Conservation (phyloP, 2,888 invertebrate genomes). For the Euzophera pinguis region DNA sequence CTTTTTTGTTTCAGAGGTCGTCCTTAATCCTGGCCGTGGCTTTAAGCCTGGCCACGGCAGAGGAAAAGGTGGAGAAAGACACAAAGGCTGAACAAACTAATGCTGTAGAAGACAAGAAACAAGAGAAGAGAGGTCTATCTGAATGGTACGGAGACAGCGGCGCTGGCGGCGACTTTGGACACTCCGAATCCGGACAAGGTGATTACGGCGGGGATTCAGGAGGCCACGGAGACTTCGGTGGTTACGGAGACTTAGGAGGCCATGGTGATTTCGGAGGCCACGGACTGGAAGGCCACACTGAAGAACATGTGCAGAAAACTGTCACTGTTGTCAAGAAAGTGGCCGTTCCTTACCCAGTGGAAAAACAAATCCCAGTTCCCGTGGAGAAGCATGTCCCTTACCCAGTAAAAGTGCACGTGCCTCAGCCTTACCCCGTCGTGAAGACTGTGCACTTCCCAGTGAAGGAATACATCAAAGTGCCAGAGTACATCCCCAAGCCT, state of each 20-base stretch:
- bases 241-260: slow-evolving; percentile 30
- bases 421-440: slow-evolving; percentile 85
- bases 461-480: slow-evolving; percentile 83
- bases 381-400: slow-evolving; percentile 84
- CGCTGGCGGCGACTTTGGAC: slow-evolving; percentile 38
- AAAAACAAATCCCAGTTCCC: slow-evolving; percentile 83
- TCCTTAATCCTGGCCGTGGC: slow-evolving; percentile 76
- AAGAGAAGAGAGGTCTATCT: slow-evolving; percentile 78
- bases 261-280: slow-evolving; percentile 34
- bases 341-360: slow-evolving; percentile 85
- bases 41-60: slow-evolving; percentile 77
- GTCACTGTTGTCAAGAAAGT: slow-evolving; percentile 86
- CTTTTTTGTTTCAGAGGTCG: slow-evolving; percentile 58
- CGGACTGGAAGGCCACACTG: slow-evolving; percentile 41
- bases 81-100: slow-evolving; percentile 64
- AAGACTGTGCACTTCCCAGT: slow-evolving; percentile 84
- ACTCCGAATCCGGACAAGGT: slow-evolving; percentile 25
- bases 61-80: slow-evolving; percentile 71
- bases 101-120: slow-evolving; percentile 73
- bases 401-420: slow-evolving; percentile 85
- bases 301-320: slow-evolving; percentile 80
- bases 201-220: slow-evolving; percentile 33
- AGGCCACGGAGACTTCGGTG: slow-evolving; percentile 22
- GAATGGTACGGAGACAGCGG: slow-evolving; percentile 69
- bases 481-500: slow-evolving; percentile 83